Percentiles rank a stretch among this genome's conserved stretches.
These are phyloP conservation scores for Leptocoma aspasia DNA, from an alignment of 2,113 vertebrate genomes.

Conservation along the genomic window DNA sequence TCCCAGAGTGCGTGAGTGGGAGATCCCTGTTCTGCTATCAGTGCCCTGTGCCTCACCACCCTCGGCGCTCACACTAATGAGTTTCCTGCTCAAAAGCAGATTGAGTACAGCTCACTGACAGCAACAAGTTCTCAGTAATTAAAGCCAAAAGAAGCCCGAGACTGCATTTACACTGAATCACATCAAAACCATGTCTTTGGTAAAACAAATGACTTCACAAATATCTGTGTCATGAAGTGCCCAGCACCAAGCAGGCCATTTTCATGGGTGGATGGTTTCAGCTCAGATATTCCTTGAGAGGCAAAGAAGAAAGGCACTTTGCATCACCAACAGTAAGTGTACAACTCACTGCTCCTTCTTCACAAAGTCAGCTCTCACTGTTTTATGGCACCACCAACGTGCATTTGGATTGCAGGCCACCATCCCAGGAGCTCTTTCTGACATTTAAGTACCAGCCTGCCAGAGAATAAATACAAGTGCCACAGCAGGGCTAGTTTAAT, in stretches of 20 bases:
- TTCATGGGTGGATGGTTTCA: background rate
- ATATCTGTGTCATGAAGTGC: background rate
- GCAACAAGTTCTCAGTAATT: conserved; percentile 28
- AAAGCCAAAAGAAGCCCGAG: background rate
- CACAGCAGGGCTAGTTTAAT: background rate
- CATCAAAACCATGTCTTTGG: background rate
- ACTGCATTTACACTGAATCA: background rate
- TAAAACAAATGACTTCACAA: background rate
- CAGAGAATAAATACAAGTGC: background rate
- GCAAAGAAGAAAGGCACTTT: background rate
- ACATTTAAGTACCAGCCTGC: background rate
- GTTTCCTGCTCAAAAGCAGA: background rate
- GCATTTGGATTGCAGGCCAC: background rate
- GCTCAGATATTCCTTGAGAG: background rate
- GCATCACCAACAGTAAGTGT: background rate
- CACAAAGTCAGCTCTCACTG: background rate
- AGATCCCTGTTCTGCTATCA: background rate
- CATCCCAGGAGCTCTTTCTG: background rate
- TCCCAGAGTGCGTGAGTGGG: background rate
- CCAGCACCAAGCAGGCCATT: background rate
- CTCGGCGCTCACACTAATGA: background rate
- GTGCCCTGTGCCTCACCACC: background rate
- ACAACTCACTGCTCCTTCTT: background rate
- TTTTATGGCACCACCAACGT: background rate
- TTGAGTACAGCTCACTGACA: background rate